Percentiles rank a stretch among this genome's conserved stretches.
phyloP scores from a whole-genome alignment of 2,113 vertebrate species.

The Platanista minor region DNA sequence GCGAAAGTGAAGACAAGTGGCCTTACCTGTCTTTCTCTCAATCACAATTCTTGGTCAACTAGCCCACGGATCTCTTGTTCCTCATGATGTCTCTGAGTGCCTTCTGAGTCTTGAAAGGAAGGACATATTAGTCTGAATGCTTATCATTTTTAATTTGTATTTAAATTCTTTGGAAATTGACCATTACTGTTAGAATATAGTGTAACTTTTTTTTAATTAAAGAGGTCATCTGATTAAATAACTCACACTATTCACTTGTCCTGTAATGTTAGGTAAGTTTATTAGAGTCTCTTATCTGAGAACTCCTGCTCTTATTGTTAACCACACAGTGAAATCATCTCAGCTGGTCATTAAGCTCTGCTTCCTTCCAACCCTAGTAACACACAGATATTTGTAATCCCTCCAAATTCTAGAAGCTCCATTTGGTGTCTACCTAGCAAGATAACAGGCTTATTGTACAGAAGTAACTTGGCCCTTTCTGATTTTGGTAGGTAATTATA shows the following conservation, averaged over 20 bases:
- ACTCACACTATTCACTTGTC: neutral
- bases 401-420: conserved; percentile 39
- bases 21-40: neutral
- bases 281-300: neutral
- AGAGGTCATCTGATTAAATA: conserved; percentile 23
- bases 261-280: conserved; percentile 41
- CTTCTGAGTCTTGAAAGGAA: conserved; percentile 25
- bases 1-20: neutral
- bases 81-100: neutral
- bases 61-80: neutral
- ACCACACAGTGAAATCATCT: conserved; percentile 36
- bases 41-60: conserved; percentile 22
- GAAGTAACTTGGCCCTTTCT: conserved; percentile 46
- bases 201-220: conserved; percentile 38
- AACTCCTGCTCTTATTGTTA: conserved; percentile 36
- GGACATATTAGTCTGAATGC: neutral
- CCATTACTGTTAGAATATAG: conserved; percentile 17
- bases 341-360: conserved; percentile 44
- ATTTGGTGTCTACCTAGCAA: conserved; percentile 46
- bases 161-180: conserved; percentile 32
- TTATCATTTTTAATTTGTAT: conserved; percentile 49
- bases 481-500: conserved; percentile 35
- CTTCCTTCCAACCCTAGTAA: conserved; percentile 19
- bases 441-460: conserved; percentile 22
- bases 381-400: conserved; percentile 33